Evolutionary conservation across 2,888 invertebrate genomes (phyloP), one percentile per base, ranked within the genome.

Genomic region (Rhogogaster chlorosoma): DNA sequence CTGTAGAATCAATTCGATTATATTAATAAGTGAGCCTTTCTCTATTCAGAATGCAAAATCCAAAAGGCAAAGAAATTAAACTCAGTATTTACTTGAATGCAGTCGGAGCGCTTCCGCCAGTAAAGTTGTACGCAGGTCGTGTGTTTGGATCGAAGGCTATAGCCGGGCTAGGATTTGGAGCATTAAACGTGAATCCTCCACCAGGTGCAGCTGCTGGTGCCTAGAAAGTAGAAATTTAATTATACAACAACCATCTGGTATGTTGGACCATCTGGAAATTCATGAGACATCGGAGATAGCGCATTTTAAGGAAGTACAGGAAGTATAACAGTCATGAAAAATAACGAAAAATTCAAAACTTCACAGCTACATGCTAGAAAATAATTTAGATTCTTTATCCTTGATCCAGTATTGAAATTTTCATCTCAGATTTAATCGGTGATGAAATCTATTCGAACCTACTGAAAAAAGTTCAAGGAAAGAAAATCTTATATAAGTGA

Each of bases 91-190:
- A 95, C 95, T 93, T 93, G 90, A 94, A 95, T 83, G 91, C 86
- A 1, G 94, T 89, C 82, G 93, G 91, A 85, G 92, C 92, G 70
- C 88, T 90, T 73, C 94, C 94, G 77, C 93, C 94, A 6, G 94
- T 94, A 86, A 95, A 95, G 86, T 95, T 94, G 88, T 94, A 95
- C 7, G 93, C 91, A 57, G 94, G 95, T 87, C 92, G 92, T 49
- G 92, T 90, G 86, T 92, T 93, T 5, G 94, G 94, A 89, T 94
- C 93, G 86, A 94, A 94, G 77, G 93, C 87, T 29, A 90, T 85
- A 4, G 88, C 80, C 4, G 90, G 86, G 45, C 88, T 86, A 80
- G 88, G 75, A 77, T 83, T 84, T 12, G 86, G 89, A 75, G 91
- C 88, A 89, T 92, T 93, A 84, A 93, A 94, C 85, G 91, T 93